Percentiles rank a stretch among this genome's conserved stretches.
These are phyloP conservation scores for Galeopterus variegatus DNA, from an alignment of 2,113 vertebrate species.

Conservation along the genomic window DNA sequence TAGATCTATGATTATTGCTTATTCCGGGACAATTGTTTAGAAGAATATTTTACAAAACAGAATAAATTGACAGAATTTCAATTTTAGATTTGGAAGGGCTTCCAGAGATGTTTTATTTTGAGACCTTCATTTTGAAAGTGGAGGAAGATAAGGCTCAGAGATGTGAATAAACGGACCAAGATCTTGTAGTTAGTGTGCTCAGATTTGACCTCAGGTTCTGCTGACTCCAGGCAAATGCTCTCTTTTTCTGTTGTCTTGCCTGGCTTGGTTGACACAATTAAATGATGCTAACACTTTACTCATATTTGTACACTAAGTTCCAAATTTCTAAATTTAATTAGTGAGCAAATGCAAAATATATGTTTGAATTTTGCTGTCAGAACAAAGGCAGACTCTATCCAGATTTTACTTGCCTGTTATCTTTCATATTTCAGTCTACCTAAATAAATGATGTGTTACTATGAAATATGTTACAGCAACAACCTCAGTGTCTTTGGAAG, in stretches of 20 bases:
- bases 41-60: background rate
- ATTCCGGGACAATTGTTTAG: background rate
- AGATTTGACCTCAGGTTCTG: background rate
- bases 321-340: constrained; percentile 52
- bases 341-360: constrained; percentile 4
- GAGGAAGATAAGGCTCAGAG: background rate
- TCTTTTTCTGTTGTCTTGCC: background rate
- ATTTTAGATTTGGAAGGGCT: background rate
- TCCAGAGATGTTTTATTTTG: background rate
- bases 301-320: background rate
- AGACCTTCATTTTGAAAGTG: background rate
- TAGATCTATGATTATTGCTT: background rate
- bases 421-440: constrained; percentile 30
- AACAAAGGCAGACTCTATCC: constrained; percentile 5
- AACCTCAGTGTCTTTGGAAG: constrained; percentile 40
- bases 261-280: background rate
- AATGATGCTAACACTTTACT: background rate
- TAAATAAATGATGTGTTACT: constrained; percentile 61
- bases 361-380: constrained; percentile 23
- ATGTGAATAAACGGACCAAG: too few species aligned
- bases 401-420: background rate
- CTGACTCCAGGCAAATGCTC: background rate
- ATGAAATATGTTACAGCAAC: constrained; percentile 43
- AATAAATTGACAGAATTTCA: constrained; percentile 34
- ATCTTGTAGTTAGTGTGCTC: background rate